phyloP scores from a whole-genome alignment of 2,888 invertebrate genomes.

The Nysson spinosus region DNA sequence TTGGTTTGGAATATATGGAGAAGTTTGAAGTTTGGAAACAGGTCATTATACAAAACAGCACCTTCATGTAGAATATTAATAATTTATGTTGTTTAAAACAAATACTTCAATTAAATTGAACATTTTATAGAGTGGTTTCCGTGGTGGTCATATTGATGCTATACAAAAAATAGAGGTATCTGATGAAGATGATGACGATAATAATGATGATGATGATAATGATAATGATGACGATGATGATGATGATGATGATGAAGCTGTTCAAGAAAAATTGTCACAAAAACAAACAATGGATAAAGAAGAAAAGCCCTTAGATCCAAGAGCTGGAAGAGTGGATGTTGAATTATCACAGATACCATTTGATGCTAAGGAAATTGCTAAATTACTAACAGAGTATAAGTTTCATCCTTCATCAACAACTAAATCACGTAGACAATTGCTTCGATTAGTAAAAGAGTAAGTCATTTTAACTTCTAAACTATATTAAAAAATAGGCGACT shows the following conservation, averaged over 20 bases:
- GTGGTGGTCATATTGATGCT: constrained; percentile 83
- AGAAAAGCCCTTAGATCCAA: constrained; percentile 82
- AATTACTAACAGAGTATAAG: constrained; percentile 79
- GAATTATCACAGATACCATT: constrained; percentile 84
- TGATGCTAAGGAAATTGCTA: constrained; percentile 80
- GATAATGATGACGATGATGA: constrained; percentile 4
- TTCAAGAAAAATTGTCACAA: constrained; percentile 62
- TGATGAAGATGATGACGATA: constrained; percentile 41
- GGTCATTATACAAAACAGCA: constrained; percentile 73
- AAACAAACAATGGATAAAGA: constrained; percentile 33
- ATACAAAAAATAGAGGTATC: constrained; percentile 79
- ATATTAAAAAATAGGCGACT: too few species aligned
- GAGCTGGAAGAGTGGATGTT: constrained; percentile 89
- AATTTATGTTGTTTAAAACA: not conserved
- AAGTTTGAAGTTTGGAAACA: constrained; percentile 84
- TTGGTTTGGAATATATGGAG: constrained; percentile 83
- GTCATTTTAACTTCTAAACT: constrained; percentile 61
- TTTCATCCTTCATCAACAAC: constrained; percentile 79
- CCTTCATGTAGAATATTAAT: not conserved
- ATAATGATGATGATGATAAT: constrained; percentile 11
- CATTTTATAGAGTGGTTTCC: constrained; percentile 83
- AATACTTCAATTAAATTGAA: not conserved
- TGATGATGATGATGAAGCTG: constrained; percentile 56
- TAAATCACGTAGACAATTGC: constrained; percentile 80
- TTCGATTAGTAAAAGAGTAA: constrained; percentile 79